A percentile compares a stretch with the other conserved stretches of the same genome.
Evolutionary conservation across 2,888 invertebrate species (phyloP).

Genomic region (Epistrophella euchroma): DNA sequence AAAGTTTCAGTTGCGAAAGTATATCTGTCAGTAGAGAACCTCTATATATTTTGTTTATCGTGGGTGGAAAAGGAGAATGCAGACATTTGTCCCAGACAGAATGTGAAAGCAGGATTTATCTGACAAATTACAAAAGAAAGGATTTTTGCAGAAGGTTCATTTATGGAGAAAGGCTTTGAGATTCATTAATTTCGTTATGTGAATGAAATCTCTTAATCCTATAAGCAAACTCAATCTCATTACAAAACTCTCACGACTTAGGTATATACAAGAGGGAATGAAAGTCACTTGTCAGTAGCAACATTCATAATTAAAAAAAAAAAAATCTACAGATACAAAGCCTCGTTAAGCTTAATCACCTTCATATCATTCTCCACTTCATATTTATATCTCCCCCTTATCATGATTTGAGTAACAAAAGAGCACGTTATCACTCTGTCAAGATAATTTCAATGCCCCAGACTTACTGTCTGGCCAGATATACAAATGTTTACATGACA

Average conservation of each 20-base stretch:
- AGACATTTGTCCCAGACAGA: neutral
- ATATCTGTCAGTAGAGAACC: neutral
- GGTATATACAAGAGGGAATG: neutral
- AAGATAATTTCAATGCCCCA: slow-evolving; percentile 51
- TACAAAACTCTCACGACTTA: neutral
- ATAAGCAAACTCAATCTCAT: neutral
- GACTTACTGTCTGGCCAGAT: slow-evolving; percentile 60
- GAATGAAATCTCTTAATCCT: neutral
- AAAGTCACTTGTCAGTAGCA: neutral
- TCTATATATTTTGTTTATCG: neutral
- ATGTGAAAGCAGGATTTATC: slow-evolving; percentile 15
- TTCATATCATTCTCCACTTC: neutral
- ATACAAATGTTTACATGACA: slow-evolving; percentile 13
- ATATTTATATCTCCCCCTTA: slow-evolving; percentile 15
- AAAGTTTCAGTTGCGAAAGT: slow-evolving; percentile 1
- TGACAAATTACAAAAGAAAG: neutral
- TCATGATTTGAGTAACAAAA: slow-evolving; percentile 46
- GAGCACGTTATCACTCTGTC: slow-evolving; percentile 55
- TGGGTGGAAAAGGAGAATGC: neutral
- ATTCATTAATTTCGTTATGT: neutral
- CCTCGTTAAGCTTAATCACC: slow-evolving; percentile 9
- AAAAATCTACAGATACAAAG: neutral
- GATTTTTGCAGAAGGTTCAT: neutral
- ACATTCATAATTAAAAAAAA: neutral
- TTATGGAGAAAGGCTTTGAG: neutral